A percentile compares a stretch with the other conserved stretches of the same genome.
phyloP scores from a whole-genome alignment of 2,888 invertebrate genomes.

The Eubasilissa splendida region DNA sequence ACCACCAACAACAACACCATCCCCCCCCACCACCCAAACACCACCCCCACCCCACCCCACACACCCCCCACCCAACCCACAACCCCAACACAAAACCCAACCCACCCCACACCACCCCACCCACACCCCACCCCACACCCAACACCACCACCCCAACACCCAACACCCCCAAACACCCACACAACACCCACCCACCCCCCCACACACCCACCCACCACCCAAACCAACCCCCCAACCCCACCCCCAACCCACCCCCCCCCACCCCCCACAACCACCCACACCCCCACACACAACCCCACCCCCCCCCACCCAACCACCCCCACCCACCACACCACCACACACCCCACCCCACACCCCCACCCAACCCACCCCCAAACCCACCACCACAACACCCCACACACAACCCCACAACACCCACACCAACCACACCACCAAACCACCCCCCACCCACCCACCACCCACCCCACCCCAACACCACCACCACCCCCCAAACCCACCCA shows the following conservation, averaged over 20 bases:
- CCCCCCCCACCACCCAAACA: background rate
- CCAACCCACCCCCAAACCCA: background rate
- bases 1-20: background rate
- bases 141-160: background rate
- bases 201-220: background rate
- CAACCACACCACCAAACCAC: background rate
- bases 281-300: background rate
- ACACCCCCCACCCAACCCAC: background rate
- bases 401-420: background rate
- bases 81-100: background rate
- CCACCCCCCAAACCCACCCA: background rate
- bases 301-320: background rate
- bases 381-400: too few relatives aligned
- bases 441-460: background rate
- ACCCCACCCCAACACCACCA: background rate
- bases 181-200: background rate
- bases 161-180: background rate
- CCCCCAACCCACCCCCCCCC: background rate
- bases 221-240: background rate
- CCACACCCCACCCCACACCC: background rate
- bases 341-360: background rate
- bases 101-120: background rate
- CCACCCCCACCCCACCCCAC: background rate
- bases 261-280: background rate
- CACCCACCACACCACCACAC: background rate